Evolutionary conservation across 1,140 invertebrate genomes (phyloP), one percentile per base, ranked within the genome.

Genomic region (Plutomurus gul): DNA sequence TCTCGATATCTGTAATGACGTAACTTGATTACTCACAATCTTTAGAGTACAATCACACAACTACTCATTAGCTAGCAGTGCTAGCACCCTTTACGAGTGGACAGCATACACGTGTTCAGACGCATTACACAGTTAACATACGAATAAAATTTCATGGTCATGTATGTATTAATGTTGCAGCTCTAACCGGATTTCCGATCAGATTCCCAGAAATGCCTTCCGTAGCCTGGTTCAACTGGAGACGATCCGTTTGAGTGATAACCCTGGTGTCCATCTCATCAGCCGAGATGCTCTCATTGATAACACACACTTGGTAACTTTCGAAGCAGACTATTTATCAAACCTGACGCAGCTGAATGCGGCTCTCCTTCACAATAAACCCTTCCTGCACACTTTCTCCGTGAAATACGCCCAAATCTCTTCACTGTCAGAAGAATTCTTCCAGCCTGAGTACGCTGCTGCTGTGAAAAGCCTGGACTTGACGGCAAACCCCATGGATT

Each of bases 401-500:
- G 89, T 94, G 82, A 81, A 56, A 60, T 80, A 65, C 75, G 77
- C 78, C 37, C 51, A 73, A 51, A 80, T 82, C 30, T 22, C 73
- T 22, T 56, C 56, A 3, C 72, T 82, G 13, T 73, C 81, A 4
- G 47, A 43, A 30, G 76, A 80, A 20, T 73, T 82, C 49, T 79
- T 82, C 30, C 25, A 74, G 11, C 25, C 74, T 70, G 7, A 47
- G 73, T 47, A 75, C 77, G 18, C 82, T 74, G 60, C 27, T 22
- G 37, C 49, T 37, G 65, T 87, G 47, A 79, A 85, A 49, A 80
- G 74, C 30, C 77, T 87, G 22, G 86, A 86, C 81, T 88, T 96
- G 25, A 91, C 92, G 30, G 93, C 93, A 16, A 95, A 96, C 87
- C 94, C 94, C 1, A 89, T 96, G 56, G 88, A 92, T 73, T 96